Base-by-base conservation (phyloP, 2,113 vertebrate genomes). In the Dermatemys mawii region DNA sequence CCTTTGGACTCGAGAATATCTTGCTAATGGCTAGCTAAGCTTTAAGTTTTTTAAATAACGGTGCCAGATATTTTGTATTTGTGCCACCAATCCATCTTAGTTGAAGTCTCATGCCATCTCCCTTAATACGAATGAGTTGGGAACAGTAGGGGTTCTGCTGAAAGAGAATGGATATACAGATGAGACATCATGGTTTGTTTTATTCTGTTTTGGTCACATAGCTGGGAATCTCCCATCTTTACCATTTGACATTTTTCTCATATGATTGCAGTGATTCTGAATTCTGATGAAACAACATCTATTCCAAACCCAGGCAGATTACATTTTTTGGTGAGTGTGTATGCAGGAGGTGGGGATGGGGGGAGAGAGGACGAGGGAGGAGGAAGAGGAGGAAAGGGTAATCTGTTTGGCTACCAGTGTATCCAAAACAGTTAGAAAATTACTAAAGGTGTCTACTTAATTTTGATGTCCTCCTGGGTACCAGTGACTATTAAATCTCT, bases 361-460 rank as follows among this genome's bases (percentile, higher is more conserved):
- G 16, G 2, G 10, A 4, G 5, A 3, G 27, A 27, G 55, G 60
- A 19, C n/a, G n/a, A n/a, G n/a, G n/a, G n/a, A n/a, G n/a, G 16
- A 4, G 10, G 10, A 11, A 3, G 27, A 27, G 55, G 60, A 19
- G 89, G 38, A 88, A 93, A 46, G 55, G 83, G 84, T 91, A 86
- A 90, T 91, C 54, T 83, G 88, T 67, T 90, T 80, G 50, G 80
- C 87, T 83, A 78, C 78, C 26, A 75, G 86, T 90, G 86, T 89
- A 79, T 75, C 88, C 54, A 84, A 80, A 73, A 90, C 87, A 94
- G 92, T 78, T 94, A 82, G 94, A 88, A 94, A 96, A 93, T 97
- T 94, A 95, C 88, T 84, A 82, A 84, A 53, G 48, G 86, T 93
- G 85, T 35, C 88, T 91, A n/a, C 44, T 83, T 87, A 67, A 81